These are phyloP conservation scores for Diacarnus erythraeanus DNA, from an alignment of 37 sponge, comb jelly and placozoan genomes.

Conservation along the genomic window DNA sequence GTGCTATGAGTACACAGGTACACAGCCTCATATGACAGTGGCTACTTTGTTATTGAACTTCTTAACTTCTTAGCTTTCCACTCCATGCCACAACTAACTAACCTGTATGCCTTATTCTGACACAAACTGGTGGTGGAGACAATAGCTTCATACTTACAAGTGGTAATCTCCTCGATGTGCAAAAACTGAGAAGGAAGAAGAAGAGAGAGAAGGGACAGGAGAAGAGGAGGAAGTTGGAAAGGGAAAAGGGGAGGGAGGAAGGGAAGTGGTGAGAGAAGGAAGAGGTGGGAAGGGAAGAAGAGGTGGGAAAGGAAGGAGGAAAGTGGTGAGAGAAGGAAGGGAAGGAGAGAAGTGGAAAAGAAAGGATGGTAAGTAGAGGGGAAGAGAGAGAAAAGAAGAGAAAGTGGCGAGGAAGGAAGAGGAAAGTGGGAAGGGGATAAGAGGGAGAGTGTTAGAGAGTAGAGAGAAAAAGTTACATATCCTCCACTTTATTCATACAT, in stretches of 20 bases:
- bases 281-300: conserved; percentile 10
- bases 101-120: conserved; percentile 65
- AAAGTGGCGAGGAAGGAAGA: not conserved
- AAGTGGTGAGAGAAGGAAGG: conserved; percentile 8
- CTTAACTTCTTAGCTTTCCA: no score
- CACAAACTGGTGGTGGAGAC: conserved; percentile 59
- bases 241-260: conserved; percentile 13
- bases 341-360: not conserved
- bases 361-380: conserved; percentile 5
- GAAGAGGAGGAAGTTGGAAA: conserved; percentile 5
- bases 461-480: not conserved
- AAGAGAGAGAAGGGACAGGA: not conserved
- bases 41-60: no score
- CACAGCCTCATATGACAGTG: no score
- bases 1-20: no score
- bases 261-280: not conserved
- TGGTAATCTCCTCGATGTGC: conserved; percentile 53
- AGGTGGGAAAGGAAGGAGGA: conserved; percentile 24
- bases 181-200: conserved; percentile 28
- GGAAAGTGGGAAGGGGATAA: not conserved
- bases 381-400: not conserved
- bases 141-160: conserved; percentile 69
- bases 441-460: not conserved
- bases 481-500: not conserved
- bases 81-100: not conserved